Evolutionary conservation across 2,888 invertebrate species (phyloP).

Genomic region (Biston betularia): DNA sequence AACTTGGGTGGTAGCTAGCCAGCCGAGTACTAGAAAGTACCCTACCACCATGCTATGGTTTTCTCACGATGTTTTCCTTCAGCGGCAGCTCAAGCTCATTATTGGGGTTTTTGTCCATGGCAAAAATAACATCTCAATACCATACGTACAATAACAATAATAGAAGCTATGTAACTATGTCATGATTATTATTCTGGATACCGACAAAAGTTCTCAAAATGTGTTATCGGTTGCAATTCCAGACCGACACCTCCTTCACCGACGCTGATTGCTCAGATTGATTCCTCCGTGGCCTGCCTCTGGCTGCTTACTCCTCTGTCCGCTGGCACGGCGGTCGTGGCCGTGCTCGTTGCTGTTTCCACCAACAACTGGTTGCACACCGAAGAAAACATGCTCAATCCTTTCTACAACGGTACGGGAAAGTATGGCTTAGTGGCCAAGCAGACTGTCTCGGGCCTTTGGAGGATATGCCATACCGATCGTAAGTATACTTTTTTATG

Average conservation of each 20-base stretch:
- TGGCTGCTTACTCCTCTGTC: constrained; percentile 88
- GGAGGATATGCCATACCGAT: constrained; percentile 92
- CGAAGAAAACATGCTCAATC: constrained; percentile 93
- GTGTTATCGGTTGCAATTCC: constrained; percentile 48
- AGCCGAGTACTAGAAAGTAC: too few species aligned
- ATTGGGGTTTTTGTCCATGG: too few species aligned
- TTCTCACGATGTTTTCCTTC: too few species aligned
- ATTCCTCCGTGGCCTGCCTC: constrained; percentile 87
- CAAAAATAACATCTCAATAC: too few species aligned
- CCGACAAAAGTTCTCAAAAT: background rate
- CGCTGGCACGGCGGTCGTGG: constrained; percentile 90
- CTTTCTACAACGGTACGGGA: constrained; percentile 91
- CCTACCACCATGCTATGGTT: too few species aligned
- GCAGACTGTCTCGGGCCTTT: constrained; percentile 92
- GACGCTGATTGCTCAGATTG: constrained; percentile 80
- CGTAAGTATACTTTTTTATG: constrained; percentile 90
- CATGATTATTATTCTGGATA: too few species aligned
- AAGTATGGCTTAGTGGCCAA: constrained; percentile 90
- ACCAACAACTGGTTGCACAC: constrained; percentile 95
- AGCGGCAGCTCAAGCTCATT: too few species aligned
- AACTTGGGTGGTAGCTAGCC: too few species aligned
- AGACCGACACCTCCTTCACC: constrained; percentile 81
- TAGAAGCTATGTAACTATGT: too few species aligned
- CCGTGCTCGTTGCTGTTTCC: constrained; percentile 90
- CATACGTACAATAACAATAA: too few species aligned